Evolutionary conservation across 2,888 invertebrate species (phyloP).

Genomic region (Seira ritae): DNA sequence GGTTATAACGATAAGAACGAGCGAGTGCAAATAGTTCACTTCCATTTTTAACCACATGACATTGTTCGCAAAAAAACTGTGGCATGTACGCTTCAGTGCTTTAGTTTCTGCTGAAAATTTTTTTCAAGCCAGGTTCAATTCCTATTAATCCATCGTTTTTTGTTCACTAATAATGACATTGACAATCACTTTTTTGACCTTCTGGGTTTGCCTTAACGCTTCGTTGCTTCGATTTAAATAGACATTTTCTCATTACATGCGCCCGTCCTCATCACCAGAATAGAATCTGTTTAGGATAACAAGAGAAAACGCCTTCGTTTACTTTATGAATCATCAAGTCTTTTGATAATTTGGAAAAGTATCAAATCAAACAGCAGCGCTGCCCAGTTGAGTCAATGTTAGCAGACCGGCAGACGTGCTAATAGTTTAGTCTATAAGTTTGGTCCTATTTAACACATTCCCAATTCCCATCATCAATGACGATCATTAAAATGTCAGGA

Average conservation of each 20-base stretch:
- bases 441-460: no score
- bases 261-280: neutral
- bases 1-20: neutral
- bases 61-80: conserved; percentile 6
- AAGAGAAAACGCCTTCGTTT: neutral
- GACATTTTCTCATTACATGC: neutral
- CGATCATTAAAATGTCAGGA: no score
- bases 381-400: conserved; percentile 11
- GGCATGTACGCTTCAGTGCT: neutral
- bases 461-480: no score
- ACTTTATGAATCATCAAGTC: neutral
- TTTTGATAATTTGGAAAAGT: no score
- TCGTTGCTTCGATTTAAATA: conserved; percentile 35
- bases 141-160: neutral
- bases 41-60: neutral
- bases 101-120: neutral
- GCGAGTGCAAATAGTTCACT: neutral
- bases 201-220: conserved; percentile 11
- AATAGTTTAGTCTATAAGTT: no score
- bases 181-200: conserved; percentile 45
- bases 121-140: neutral
- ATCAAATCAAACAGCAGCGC: no score
- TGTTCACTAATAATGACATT: conserved; percentile 20
- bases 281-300: neutral
- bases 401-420: no score